These are phyloP conservation scores for Rhodinocichla rosea DNA, from an alignment of 2,113 vertebrate genomes.

Conservation along the genomic window DNA sequence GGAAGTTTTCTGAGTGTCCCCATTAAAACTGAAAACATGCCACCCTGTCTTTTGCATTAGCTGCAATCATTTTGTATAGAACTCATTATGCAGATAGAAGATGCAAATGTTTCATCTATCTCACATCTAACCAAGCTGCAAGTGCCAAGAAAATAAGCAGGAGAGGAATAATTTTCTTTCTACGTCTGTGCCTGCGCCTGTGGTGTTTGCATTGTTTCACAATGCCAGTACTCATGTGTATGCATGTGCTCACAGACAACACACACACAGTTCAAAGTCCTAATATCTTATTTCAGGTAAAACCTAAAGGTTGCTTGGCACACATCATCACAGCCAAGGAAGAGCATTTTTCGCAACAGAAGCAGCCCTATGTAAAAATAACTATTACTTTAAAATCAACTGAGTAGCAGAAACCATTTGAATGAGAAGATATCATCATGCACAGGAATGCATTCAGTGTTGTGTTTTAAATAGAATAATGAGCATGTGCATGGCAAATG, in stretches of 20 bases:
- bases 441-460: not conserved
- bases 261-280: not conserved
- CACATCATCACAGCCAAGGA: not conserved
- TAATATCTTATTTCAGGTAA: constrained; percentile 31
- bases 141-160: constrained; percentile 74
- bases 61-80: constrained; percentile 79
- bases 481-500: not conserved
- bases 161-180: constrained; percentile 59
- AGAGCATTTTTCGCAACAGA: not conserved
- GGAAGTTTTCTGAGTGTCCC: constrained; percentile 88
- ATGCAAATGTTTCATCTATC: constrained; percentile 84
- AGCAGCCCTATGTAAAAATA: not conserved
- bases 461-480: constrained; percentile 12
- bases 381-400: constrained; percentile 17
- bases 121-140: constrained; percentile 71
- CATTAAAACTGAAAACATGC: constrained; percentile 98
- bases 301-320: constrained; percentile 10
- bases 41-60: constrained; percentile 90
- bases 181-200: not conserved
- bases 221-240: not conserved
- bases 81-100: constrained; percentile 93
- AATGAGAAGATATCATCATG: not conserved
- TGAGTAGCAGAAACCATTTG: not conserved
- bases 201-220: constrained; percentile 19
- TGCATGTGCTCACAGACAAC: not conserved